These are phyloP conservation scores for Spondyliosoma cantharus DNA, from an alignment of 2,797 vertebrate species.

Conservation along the genomic window DNA sequence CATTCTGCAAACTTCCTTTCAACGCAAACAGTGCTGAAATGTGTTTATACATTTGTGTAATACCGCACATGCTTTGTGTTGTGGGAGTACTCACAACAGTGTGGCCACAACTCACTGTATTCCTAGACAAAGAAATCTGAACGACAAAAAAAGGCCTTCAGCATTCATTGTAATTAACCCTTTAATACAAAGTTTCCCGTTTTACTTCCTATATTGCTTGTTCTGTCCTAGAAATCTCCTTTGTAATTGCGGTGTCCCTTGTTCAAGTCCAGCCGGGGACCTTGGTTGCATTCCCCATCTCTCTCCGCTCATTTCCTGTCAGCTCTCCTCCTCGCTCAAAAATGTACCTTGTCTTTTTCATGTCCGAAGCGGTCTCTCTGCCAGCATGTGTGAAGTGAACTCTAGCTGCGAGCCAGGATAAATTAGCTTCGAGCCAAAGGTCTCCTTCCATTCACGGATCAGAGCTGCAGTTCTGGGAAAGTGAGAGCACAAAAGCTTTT, in stretches of 20 bases:
- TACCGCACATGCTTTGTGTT: constrained; percentile 18
- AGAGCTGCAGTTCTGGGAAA: constrained; percentile 21
- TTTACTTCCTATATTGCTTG: background rate
- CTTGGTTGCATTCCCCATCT: constrained; percentile 7
- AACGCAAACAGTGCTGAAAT: constrained; percentile 44
- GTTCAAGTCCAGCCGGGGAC: background rate
- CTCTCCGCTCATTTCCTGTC: constrained; percentile 25
- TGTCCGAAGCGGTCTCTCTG: background rate
- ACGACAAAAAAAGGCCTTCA: background rate
- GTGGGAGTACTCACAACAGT: background rate
- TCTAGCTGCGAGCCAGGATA: background rate
- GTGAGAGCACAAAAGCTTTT: background rate
- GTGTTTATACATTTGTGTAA: constrained; percentile 1
- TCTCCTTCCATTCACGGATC: background rate
- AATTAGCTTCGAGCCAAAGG: background rate
- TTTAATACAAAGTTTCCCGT: background rate
- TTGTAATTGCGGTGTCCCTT: background rate
- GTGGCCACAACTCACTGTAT: background rate
- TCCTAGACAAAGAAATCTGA: constrained; percentile 14
- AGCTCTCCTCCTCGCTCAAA: background rate
- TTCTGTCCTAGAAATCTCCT: background rate
- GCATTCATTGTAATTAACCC: background rate
- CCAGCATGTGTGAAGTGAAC: constrained; percentile 5
- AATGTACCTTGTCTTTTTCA: background rate
- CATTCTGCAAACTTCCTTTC: constrained; percentile 53